Evolutionary conservation across 2,797 vertebrate genomes (phyloP).

Genomic region (Limnodromus scolopaceus): DNA sequence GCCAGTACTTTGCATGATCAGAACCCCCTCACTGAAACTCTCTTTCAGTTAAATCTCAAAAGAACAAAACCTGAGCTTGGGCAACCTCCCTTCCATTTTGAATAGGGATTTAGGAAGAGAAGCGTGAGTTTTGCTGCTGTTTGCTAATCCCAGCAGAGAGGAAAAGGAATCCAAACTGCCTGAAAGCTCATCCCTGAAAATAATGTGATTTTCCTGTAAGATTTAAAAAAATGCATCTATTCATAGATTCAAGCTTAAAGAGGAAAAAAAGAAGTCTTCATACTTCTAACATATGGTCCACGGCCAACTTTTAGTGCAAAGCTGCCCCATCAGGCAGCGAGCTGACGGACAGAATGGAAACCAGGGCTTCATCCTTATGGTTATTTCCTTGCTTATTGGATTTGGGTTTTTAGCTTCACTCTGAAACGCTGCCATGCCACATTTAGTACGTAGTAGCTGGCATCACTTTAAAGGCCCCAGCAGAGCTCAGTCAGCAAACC

Average conservation of each 20-base stretch:
- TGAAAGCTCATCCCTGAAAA: slow-evolving; percentile 47
- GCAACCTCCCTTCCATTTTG: background rate
- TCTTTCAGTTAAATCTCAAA: background rate
- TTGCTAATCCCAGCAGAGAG: slow-evolving; percentile 24
- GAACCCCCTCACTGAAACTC: background rate
- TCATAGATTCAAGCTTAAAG: background rate
- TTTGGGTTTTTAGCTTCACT: slow-evolving; percentile 50
- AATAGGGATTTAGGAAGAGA: slow-evolving; percentile 21
- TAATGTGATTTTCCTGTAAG: slow-evolving; percentile 41
- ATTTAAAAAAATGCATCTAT: slow-evolving; percentile 24
- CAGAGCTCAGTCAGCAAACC: slow-evolving; percentile 56
- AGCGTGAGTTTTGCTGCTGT: slow-evolving; percentile 28
- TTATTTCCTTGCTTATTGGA: slow-evolving; percentile 64
- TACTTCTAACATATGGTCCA: background rate
- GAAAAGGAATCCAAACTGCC: slow-evolving; percentile 33
- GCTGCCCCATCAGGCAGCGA: background rate
- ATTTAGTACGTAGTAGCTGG: slow-evolving; percentile 26
- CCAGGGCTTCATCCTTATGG: slow-evolving; percentile 23
- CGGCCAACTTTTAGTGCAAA: slow-evolving; percentile 27
- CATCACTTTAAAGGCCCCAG: slow-evolving; percentile 55
- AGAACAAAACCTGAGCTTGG: slow-evolving; percentile 15
- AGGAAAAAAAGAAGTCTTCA: background rate
- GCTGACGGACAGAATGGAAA: slow-evolving; percentile 14
- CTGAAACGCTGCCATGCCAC: slow-evolving; percentile 46
- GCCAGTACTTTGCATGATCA: background rate